phyloP scores from a whole-genome alignment of 2,888 invertebrate species.

The Synanthedon andrenaeformis region DNA sequence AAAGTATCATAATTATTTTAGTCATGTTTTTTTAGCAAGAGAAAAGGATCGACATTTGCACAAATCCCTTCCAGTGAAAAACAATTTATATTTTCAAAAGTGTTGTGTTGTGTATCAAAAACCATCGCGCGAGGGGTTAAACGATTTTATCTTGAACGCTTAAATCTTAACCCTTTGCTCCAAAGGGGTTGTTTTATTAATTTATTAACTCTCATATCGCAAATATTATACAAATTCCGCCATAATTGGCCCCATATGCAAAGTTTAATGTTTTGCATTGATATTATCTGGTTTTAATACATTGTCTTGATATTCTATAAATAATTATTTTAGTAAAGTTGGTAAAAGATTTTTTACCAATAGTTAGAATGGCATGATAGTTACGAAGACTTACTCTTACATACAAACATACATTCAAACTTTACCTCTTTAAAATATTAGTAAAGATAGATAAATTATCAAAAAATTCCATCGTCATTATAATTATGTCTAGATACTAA shows the following conservation, averaged over 20 bases:
- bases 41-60: too few species aligned
- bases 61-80: background rate
- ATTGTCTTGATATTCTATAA: constrained; percentile 26
- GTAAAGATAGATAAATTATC: too few species aligned
- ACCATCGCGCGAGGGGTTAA: constrained; percentile 4
- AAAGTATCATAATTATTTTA: too few species aligned
- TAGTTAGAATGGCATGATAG: too few species aligned
- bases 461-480: too few species aligned
- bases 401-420: too few species aligned
- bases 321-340: background rate
- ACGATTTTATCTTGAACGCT: constrained; percentile 42
- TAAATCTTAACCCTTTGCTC: constrained; percentile 54
- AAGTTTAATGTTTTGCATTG: constrained; percentile 49
- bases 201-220: constrained; percentile 59
- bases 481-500: too few species aligned
- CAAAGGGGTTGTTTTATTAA: constrained; percentile 60
- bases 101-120: background rate
- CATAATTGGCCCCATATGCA: constrained; percentile 64
- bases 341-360: too few species aligned
- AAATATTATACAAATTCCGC: constrained; percentile 44
- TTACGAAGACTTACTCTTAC: too few species aligned
- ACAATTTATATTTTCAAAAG: background rate
- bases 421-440: too few species aligned
- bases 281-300: constrained; percentile 54
- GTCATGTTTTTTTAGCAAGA: too few species aligned